Evolutionary conservation across 2,113 vertebrate genomes (phyloP), one percentile per base, ranked within the genome.

Genomic region (Sialia sialis): DNA sequence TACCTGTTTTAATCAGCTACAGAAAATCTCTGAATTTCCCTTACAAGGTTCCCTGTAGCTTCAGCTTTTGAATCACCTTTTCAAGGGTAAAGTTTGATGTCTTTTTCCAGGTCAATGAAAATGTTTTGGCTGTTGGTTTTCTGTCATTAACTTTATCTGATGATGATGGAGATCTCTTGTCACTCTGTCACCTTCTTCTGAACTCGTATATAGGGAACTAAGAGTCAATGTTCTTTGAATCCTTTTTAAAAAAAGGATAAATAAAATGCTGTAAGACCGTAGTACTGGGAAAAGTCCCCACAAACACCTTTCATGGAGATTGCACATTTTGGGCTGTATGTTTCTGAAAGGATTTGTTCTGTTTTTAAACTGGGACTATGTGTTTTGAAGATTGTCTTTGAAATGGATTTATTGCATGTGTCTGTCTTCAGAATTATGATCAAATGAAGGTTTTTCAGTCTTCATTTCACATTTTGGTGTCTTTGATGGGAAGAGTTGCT

Each of bases 61-160:
- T 89, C 56, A 92, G 52, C 36, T 90, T 59, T 67, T 82, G 56
- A 81, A 56, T 77, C 17, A 58, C 27, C 8, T 81, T 74, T 84
- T 77, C 52, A 70, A 55, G 64, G 48, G 44, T 56, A 49, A 64
- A 78, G 29, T 32, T 69, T 85, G 56, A 36, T 80, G n/a, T 56
- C 6, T 70, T 68, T 68, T 75, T 84, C 76, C 30, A 78, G 44
- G 66, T 82, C 44, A 79, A 5, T 69, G 69, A 39, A 51, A 55
- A 51, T 75, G 36, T 72, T 95, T 75, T 87, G 41, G 16, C 51
- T 89, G 29, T 32, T 89, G 30, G 7, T 84, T 94, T 92, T 87
- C 6, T 68, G 8, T 64, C 49, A 19, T 78, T 62, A 46, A 52
- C 34, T 76, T 78, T 44, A 43, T 79, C 72, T 59, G 63, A 69